Conservation (phyloP, 1,140 invertebrate genomes). For the Ceratina calcarata region DNA sequence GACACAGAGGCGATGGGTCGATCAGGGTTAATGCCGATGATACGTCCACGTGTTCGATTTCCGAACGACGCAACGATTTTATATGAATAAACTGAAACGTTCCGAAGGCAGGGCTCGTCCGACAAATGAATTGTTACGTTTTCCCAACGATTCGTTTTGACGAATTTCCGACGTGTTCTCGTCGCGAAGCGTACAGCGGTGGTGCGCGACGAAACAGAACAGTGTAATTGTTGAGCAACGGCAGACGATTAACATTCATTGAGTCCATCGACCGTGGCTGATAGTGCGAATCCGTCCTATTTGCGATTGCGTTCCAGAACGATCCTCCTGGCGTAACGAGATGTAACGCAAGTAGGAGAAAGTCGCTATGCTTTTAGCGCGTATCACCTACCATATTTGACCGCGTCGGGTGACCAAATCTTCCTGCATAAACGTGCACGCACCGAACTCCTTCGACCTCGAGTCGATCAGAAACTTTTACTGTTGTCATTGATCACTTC, state of each 20-base stretch:
- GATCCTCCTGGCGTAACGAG: constrained; percentile 34
- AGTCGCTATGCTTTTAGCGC: constrained; percentile 40
- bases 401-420: constrained; percentile 8
- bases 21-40: constrained; percentile 18
- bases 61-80: too few relatives aligned
- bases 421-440: too few relatives aligned
- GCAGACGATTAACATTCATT: constrained; percentile 8
- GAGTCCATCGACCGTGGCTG: neutral
- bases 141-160: neutral
- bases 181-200: too few relatives aligned
- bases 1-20: neutral
- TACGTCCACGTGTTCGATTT: constrained; percentile 21
- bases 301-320: constrained; percentile 26
- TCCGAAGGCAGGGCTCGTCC: too few relatives aligned
- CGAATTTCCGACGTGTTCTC: neutral
- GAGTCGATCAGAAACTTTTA: neutral
- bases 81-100: too few relatives aligned
- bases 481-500: neutral
- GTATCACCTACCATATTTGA: constrained; percentile 27
- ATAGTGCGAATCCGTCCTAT: neutral
- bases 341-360: constrained; percentile 42
- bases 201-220: neutral
- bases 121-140: too few relatives aligned
- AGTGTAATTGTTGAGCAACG: neutral
- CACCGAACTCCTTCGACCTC: neutral